A percentile compares a stretch with the other conserved stretches of the same genome.
Evolutionary conservation across 2,888 invertebrate species (phyloP).

Genomic region (Brenthis ino): DNA sequence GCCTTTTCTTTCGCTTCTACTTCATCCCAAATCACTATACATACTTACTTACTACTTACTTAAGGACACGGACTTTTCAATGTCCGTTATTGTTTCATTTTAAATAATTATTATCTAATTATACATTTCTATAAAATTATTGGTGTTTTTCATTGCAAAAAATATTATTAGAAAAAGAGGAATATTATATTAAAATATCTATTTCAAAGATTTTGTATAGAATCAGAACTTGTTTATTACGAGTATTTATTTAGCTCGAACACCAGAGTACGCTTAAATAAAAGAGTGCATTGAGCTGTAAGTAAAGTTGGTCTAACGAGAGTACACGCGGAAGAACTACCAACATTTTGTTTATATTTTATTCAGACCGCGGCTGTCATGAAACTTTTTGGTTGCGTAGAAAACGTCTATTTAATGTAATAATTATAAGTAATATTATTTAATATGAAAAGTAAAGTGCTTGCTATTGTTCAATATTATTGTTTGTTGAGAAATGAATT

Average conservation of each 20-base stretch:
- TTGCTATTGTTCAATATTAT: too few relatives aligned
- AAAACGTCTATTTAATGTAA: not conserved
- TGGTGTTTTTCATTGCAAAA: too few relatives aligned
- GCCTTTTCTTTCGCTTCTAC: too few relatives aligned
- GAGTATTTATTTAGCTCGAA: not conserved
- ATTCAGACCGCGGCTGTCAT: not conserved
- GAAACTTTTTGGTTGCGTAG: not conserved
- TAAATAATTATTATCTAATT: too few relatives aligned
- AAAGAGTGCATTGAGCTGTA: constrained; percentile 1
- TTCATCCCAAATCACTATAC: too few relatives aligned
- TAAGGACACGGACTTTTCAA: too few relatives aligned
- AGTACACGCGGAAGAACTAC: constrained; percentile 5
- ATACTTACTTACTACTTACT: too few relatives aligned
- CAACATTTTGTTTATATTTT: constrained; percentile 1
- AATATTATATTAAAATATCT: not conserved
- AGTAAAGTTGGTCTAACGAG: constrained; percentile 19
- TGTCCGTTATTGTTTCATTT: too few relatives aligned
- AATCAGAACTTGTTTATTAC: not conserved
- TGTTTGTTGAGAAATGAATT: too few relatives aligned
- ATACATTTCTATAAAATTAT: too few relatives aligned
- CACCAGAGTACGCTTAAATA: not conserved
- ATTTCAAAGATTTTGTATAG: not conserved
- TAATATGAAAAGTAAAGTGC: not conserved
- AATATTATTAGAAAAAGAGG: not conserved
- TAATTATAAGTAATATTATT: not conserved